Percentiles rank a stretch among this genome's conserved stretches.
phyloP scores from a whole-genome alignment of 2,797 vertebrate species.

The Myoxocephalus aenaeus region DNA sequence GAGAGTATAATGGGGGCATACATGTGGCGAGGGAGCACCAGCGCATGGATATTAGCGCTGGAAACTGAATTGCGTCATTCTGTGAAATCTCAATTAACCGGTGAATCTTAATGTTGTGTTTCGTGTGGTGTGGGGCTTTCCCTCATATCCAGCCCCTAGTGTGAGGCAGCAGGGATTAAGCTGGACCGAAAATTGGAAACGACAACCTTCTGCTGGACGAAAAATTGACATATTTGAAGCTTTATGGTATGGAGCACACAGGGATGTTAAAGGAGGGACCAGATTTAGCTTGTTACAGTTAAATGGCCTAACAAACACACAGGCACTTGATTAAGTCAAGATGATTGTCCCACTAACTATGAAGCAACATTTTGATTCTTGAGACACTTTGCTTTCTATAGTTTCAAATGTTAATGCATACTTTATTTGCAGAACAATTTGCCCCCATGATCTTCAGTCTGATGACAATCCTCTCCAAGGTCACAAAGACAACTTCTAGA shows the following conservation, averaged over 20 bases:
- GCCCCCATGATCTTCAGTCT: background rate
- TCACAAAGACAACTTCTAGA: constrained; percentile 15
- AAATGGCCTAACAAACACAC: background rate
- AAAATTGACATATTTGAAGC: background rate
- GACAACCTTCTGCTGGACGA: too few relatives aligned
- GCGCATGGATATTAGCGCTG: background rate
- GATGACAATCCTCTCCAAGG: background rate
- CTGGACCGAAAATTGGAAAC: background rate
- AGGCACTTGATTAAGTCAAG: background rate
- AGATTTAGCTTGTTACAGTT: background rate
- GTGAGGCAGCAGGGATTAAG: constrained; percentile 23
- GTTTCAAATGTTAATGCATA: background rate
- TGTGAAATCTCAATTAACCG: constrained; percentile 45
- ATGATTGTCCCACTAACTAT: background rate
- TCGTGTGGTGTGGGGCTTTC: background rate
- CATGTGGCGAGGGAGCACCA: background rate
- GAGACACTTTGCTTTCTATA: accelerated
- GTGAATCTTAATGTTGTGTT: constrained; percentile 8
- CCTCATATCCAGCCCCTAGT: background rate
- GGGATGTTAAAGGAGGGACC: background rate
- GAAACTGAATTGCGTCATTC: constrained; percentile 18
- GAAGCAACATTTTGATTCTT: background rate
- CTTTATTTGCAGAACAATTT: background rate
- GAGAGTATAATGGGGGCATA: background rate
- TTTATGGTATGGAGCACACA: background rate